Evolutionary conservation across 2,113 vertebrate genomes (phyloP).

Genomic region (Micronycteris hirsuta): DNA sequence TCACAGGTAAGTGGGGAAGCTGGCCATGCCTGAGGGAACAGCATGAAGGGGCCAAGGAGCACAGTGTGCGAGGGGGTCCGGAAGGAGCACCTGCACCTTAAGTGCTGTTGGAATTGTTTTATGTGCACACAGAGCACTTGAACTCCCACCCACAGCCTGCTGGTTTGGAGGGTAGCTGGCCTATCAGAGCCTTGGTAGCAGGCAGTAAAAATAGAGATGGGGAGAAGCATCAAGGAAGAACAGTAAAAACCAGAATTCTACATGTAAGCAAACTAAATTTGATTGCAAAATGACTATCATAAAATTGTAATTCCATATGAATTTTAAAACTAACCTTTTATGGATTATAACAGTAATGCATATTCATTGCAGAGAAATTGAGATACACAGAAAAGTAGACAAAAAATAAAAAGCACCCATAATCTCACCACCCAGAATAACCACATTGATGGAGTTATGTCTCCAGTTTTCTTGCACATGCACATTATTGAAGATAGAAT

Average conservation of each 20-base stretch:
- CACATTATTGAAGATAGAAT: background rate
- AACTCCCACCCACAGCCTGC: background rate
- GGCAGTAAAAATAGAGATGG: conserved; percentile 31
- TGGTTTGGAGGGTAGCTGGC: background rate
- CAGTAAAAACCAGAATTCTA: conserved; percentile 18
- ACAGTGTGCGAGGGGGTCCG: rapidly evolving
- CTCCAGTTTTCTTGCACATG: background rate
- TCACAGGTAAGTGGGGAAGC: background rate
- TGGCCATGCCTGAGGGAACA: background rate
- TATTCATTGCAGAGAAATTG: conserved; percentile 61
- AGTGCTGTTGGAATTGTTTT: background rate
- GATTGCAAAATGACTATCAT: conserved; percentile 66
- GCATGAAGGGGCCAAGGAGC: background rate
- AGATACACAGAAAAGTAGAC: conserved; percentile 52
- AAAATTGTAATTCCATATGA: conserved; percentile 57
- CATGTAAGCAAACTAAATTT: conserved; percentile 58
- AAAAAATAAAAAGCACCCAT: conserved; percentile 42
- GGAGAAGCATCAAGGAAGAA: conserved; percentile 3
- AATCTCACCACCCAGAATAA: conserved; percentile 57
- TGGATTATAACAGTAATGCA: conserved; percentile 60
- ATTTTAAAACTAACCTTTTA: conserved; percentile 72
- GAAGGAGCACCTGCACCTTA: background rate
- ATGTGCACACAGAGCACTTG: background rate
- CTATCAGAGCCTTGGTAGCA: background rate
- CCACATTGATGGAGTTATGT: background rate